Evolutionary conservation across 2,888 invertebrate species (phyloP).

Genomic region (Torymus tubicola): DNA sequence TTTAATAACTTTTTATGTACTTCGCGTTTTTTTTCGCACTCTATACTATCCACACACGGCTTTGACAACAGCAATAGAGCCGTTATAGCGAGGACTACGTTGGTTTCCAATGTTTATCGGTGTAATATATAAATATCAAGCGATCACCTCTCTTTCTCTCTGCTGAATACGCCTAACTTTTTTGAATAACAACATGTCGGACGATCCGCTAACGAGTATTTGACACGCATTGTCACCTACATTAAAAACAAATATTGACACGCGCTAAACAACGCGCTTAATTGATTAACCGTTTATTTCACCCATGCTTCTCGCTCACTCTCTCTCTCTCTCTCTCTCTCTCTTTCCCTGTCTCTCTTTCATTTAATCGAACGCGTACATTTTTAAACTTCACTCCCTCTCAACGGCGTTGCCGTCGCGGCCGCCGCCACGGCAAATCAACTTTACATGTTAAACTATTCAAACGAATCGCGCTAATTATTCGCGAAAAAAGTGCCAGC

Average conservation of each 20-base stretch:
- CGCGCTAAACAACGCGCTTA: not conserved
- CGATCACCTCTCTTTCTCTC: too few species aligned
- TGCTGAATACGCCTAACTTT: not conserved
- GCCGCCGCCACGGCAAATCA: too few species aligned
- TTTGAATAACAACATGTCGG: constrained; percentile 19
- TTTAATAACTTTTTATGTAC: constrained; percentile 11
- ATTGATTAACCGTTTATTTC: constrained; percentile 5
- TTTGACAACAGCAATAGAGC: not conserved
- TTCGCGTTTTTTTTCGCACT: not conserved
- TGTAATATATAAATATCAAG: not conserved
- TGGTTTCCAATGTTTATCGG: not conserved
- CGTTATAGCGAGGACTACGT: not conserved
- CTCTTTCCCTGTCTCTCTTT: too few species aligned
- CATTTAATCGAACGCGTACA: too few species aligned
- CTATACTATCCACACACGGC: not conserved
- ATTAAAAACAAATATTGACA: constrained; percentile 4
- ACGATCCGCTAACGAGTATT: not conserved
- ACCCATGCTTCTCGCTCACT: not conserved
- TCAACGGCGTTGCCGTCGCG: too few species aligned
- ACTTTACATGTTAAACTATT: too few species aligned
- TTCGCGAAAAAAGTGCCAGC: constrained; percentile 1
- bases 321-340: not conserved
- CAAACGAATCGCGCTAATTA: not conserved
- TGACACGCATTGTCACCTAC: not conserved
- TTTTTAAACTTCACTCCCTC: too few species aligned